Evolutionary conservation across 2,888 invertebrate genomes (phyloP).

Genomic region (Brachyptera putata): DNA sequence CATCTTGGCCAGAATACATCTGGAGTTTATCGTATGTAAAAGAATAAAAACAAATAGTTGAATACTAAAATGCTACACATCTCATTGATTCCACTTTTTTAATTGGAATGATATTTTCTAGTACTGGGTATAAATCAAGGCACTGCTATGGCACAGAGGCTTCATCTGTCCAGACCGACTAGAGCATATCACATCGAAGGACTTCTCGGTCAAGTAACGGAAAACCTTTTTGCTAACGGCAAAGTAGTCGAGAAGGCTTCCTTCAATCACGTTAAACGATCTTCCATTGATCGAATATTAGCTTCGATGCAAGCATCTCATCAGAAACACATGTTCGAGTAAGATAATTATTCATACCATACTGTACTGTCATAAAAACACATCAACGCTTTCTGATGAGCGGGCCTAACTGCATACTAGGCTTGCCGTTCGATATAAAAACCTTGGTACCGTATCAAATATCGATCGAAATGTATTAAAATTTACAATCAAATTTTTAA

Average conservation of each 20-base stretch:
- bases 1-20: constrained; percentile 61
- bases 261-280: constrained; percentile 63
- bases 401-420: too few relatives aligned
- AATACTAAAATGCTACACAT: constrained; percentile 11
- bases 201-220: constrained; percentile 69
- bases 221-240: constrained; percentile 67
- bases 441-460: too few relatives aligned
- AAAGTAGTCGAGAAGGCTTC: constrained; percentile 65
- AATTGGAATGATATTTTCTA: too few relatives aligned
- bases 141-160: constrained; percentile 50
- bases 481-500: too few relatives aligned
- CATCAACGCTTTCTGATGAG: background rate
- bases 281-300: constrained; percentile 67
- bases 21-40: constrained; percentile 64
- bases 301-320: constrained; percentile 80
- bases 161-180: constrained; percentile 59
- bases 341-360: too few relatives aligned
- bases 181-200: constrained; percentile 72
- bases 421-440: too few relatives aligned
- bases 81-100: background rate
- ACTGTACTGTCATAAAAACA: too few relatives aligned
- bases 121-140: constrained; percentile 73
- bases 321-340: constrained; percentile 83
- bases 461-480: too few relatives aligned
- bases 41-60: too few relatives aligned